Base-by-base conservation (phyloP, 2,797 vertebrate species). In the Parambassis ranga region DNA sequence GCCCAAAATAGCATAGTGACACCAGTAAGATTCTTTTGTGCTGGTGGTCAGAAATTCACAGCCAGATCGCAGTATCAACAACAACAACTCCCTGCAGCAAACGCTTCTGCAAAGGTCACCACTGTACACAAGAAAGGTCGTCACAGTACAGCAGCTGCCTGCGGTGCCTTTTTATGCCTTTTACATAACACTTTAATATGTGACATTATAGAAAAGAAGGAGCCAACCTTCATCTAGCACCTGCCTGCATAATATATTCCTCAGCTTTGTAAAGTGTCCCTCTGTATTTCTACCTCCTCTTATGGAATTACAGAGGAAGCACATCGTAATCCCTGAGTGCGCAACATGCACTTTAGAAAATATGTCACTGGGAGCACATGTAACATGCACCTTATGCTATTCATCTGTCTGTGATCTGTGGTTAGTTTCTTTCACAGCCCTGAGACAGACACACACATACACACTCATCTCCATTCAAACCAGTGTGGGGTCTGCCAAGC, bases 401-500 rank as follows among this genome's bases (percentile, higher is more conserved):
- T 57, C 48, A 47, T 82, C 48, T 70, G 56, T 48, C 43, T 63
- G 22, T 73, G 65, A 79, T 56, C 71, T 49, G 19, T 7, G 35
- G 64, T 62, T 37, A 1, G 59, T 74, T 61, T 58, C 38, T 65
- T 46, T 64, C 37, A 23, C 33, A 20, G 43, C 36, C 33, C 18
- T 33, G 46, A 19, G 44, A 33, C 15, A 27, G 30, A 36, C 39
- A 41, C 31, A 47, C 52, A 35, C 42, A 32, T 37, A 38, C 22
- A 41, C 60, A 87, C 77, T 75, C 41, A 78, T 71, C 71, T 76
- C 76, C 74, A 75, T 81, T 80, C 77, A 55, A 69, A 59, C 10
- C 49, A 47, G 59, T 44, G 33, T 47, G 49, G 49, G 65, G 67
- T 60, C 67, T 68, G 72, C 61, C 59, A 67, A 76, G 53, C 60